These are phyloP conservation scores for Romanogobio albipinnatus DNA, from an alignment of 2,113 vertebrate species.

Conservation along the genomic window DNA sequence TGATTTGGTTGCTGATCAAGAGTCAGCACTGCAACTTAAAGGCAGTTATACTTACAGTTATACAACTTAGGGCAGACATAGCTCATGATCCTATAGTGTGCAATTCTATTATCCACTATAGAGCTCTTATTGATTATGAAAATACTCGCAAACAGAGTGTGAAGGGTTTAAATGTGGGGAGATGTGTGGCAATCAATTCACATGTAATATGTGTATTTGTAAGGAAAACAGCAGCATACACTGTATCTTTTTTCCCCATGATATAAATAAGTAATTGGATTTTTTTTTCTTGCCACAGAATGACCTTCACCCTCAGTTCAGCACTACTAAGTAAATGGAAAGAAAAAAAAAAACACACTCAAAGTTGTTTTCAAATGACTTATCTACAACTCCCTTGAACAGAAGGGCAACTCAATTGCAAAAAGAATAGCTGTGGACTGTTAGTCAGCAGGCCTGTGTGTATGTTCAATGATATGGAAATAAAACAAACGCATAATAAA, in stretches of 20 bases:
- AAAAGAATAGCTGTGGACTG: background rate
- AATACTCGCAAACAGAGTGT: background rate
- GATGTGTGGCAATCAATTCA: background rate
- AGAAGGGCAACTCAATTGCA: background rate
- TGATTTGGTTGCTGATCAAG: no score
- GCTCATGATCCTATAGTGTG: no score
- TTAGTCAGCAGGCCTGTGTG: background rate
- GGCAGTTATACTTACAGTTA: no score
- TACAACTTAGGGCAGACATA: no score
- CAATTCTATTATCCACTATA: background rate
- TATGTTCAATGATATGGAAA: background rate
- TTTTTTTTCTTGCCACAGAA: background rate
- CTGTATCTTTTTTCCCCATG: background rate
- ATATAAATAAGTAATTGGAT: background rate
- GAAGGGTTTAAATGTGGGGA: background rate
- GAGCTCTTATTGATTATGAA: background rate
- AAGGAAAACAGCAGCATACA: background rate
- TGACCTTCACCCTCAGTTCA: background rate
- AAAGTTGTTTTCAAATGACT: background rate
- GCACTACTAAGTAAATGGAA: background rate
- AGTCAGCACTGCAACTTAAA: no score
- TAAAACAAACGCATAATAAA: background rate
- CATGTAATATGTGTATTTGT: background rate
- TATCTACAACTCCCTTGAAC: no score
- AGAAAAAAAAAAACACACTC: background rate